Base-by-base conservation (phyloP, 2,888 invertebrate species). In the Harpalus rufipes region DNA sequence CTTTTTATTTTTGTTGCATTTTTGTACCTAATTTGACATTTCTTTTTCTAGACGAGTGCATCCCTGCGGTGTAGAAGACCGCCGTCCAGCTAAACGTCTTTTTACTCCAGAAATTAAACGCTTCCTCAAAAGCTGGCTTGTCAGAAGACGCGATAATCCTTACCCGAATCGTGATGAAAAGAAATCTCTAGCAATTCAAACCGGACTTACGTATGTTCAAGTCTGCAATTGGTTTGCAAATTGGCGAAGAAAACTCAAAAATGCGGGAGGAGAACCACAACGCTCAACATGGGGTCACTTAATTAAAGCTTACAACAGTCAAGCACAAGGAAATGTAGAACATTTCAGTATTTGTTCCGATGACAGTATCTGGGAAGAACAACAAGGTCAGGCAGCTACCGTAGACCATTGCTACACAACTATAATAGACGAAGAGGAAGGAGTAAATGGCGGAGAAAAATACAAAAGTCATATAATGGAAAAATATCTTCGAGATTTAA, bases 151-250 rank as follows among this genome's bases (percentile, higher is more conserved):
- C 89, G 95, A 96, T 87, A 95, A 96, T 90, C 96, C 96, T 0
- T 96, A 96, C 90, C 96, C 96, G 0, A 95, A 95, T 89, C 92
- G 96, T 86, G 95, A 95, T 87, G 96, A 96, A 90, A 96, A 96
- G 89, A 95, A 95, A 91, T 92, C 93, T 79, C 91, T 96, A 85
- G 95, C 96, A 0, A 91, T 93, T 21, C 95, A 96, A 91, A 96
- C 96, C 14, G 96, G 96, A 65, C 92, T 96, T 25, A 96, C 96
- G 18, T 96, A 96, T 88, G 95, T 95, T 88, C 96, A 96, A 93
- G 95, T 95, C 85, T 95, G 95, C 88, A 96, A 96, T 90, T 96
- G 96, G 96, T 96, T 96, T 89, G 96, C 96, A n/a, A 96, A 96
- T 88, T 96, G 96, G 96, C 92, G 96, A 85, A 91, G 96, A 88